Percentiles rank a stretch among this genome's conserved stretches.
Evolutionary conservation across 2,113 vertebrate species (phyloP).

Genomic region (Chitala chitala): DNA sequence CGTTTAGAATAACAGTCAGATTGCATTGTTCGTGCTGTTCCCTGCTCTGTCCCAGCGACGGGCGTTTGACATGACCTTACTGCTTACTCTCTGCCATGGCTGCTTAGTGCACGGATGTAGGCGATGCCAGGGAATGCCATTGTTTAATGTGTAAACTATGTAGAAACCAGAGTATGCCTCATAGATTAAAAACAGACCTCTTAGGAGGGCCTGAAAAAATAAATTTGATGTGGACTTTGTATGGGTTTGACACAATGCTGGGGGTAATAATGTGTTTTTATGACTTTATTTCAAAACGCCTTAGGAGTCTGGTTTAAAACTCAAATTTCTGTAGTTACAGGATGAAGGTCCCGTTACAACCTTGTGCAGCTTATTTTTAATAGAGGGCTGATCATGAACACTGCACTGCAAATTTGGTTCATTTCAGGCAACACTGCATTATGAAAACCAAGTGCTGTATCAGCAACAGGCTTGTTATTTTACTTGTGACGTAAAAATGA

Average conservation of each 20-base stretch:
- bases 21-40: constrained; percentile 18
- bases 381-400: neutral
- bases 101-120: neutral
- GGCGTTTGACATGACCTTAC: neutral
- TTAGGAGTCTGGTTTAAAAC: too few relatives aligned
- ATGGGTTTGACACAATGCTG: too few relatives aligned
- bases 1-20: constrained; percentile 27
- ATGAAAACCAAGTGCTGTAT: neutral
- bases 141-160: neutral
- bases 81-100: neutral
- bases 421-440: neutral
- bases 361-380: neutral
- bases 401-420: neutral
- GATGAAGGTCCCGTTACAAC: too few relatives aligned
- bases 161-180: neutral
- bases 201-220: neutral
- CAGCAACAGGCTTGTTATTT: too few relatives aligned
- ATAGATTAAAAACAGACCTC: neutral
- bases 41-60: neutral
- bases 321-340: too few relatives aligned
- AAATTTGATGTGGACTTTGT: neutral
- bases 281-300: too few relatives aligned
- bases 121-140: neutral
- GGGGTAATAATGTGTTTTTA: too few relatives aligned
- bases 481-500: neutral